Conservation (phyloP, 2,888 invertebrate species). For the Tipula unca region DNA sequence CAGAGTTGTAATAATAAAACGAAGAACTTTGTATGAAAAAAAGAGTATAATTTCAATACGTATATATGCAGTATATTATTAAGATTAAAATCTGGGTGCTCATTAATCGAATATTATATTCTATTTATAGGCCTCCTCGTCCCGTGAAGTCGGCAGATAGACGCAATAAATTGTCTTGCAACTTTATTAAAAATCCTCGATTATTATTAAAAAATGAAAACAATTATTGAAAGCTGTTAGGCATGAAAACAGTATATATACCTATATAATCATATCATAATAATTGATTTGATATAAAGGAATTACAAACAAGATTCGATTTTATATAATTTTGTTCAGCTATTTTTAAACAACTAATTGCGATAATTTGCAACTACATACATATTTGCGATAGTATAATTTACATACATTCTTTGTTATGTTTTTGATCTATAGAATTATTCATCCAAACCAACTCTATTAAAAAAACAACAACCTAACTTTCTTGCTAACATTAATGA, state of each 20-base stretch:
- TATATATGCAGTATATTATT: too few relatives aligned
- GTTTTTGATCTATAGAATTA: neutral
- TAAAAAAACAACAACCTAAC: neutral
- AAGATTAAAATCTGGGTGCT: too few relatives aligned
- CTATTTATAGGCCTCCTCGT: too few relatives aligned
- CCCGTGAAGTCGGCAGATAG: too few relatives aligned
- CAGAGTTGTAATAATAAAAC: too few relatives aligned
- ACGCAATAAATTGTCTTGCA: too few relatives aligned
- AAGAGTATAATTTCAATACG: too few relatives aligned
- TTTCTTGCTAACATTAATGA: neutral
- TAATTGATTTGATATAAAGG: constrained; percentile 1
- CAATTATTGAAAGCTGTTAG: neutral
- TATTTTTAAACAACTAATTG: neutral
- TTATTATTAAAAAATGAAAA: neutral
- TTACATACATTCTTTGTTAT: neutral
- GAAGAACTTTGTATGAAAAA: too few relatives aligned
- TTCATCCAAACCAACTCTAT: neutral
- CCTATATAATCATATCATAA: neutral
- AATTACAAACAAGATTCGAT: neutral
- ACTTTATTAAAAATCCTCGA: too few relatives aligned
- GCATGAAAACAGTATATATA: neutral
- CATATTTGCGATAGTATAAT: neutral
- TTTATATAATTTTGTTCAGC: neutral
- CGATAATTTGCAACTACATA: neutral
- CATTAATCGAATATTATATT: too few relatives aligned